Conservation (phyloP, 2,888 invertebrate species). For the Platycheirus rosarum region DNA sequence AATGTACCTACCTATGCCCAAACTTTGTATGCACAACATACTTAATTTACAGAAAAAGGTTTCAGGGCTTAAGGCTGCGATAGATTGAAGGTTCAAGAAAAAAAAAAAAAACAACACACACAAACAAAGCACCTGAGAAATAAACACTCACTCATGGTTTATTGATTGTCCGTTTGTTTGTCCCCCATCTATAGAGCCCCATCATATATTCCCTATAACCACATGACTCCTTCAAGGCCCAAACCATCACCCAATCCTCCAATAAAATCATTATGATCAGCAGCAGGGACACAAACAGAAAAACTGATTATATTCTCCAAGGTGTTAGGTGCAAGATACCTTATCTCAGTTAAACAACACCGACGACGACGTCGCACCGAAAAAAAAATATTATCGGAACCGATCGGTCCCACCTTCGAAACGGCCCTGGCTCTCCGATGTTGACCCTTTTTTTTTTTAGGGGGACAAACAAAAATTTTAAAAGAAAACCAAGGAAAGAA, state of each 20-base stretch:
- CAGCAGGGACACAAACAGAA: slow-evolving; percentile 57
- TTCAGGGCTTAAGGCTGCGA: too few species aligned
- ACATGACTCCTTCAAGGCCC: slow-evolving; percentile 20
- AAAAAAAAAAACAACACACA: slow-evolving; percentile 19
- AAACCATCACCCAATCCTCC: slow-evolving; percentile 22
- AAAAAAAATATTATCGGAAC: slow-evolving; percentile 46
- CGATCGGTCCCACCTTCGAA: slow-evolving; percentile 50
- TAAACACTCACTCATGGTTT: slow-evolving; percentile 66
- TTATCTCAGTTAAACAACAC: slow-evolving; percentile 43
- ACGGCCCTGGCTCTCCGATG: slow-evolving; percentile 40
- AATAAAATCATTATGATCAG: slow-evolving; percentile 53
- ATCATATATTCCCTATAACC: slow-evolving; percentile 12
- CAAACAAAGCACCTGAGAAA: slow-evolving; percentile 52
- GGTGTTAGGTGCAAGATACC: slow-evolving; percentile 70
- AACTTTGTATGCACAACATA: slow-evolving; percentile 33
- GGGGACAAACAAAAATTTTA: slow-evolving; percentile 26
- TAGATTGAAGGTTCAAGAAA: too few species aligned
- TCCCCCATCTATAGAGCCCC: slow-evolving; percentile 23
- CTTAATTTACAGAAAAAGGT: slow-evolving; percentile 53
- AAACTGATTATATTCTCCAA: slow-evolving; percentile 66
- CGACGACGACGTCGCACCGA: slow-evolving; percentile 10
- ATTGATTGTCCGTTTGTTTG: slow-evolving; percentile 70
- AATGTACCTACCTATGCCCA: not conserved
- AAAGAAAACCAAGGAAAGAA: slow-evolving; percentile 27
- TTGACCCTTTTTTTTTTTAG: slow-evolving; percentile 6